These are phyloP conservation scores for Vimba vimba DNA, from an alignment of 2,113 vertebrate species.

Conservation along the genomic window DNA sequence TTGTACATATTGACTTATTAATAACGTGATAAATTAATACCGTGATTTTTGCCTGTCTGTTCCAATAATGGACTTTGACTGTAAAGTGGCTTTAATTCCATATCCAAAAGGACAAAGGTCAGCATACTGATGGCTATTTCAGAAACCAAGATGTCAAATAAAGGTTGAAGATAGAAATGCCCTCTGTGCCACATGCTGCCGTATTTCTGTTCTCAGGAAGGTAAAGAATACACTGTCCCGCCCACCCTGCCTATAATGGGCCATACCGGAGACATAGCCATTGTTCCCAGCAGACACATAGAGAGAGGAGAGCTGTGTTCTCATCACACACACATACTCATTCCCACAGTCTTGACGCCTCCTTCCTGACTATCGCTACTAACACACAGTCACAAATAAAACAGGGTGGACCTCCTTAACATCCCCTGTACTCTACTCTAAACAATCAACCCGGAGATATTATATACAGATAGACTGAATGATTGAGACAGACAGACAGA, in stretches of 20 bases:
- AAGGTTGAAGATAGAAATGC: slow-evolving; percentile 27
- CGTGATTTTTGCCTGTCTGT: background rate
- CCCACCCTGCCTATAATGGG: slow-evolving; percentile 43
- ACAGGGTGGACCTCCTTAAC: slow-evolving; percentile 54
- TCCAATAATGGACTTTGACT: background rate
- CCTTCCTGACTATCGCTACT: slow-evolving; percentile 53
- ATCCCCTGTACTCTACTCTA: slow-evolving; percentile 50
- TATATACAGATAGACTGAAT: slow-evolving; percentile 27
- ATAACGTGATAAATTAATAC: background rate
- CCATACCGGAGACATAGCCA: slow-evolving; percentile 48
- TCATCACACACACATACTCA: slow-evolving; percentile 41
- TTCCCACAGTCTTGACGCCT: slow-evolving; percentile 45
- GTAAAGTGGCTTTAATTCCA: background rate
- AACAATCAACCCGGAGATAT: slow-evolving; percentile 47
- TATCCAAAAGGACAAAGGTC: background rate
- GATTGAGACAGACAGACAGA: background rate
- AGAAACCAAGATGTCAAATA: slow-evolving; percentile 15
- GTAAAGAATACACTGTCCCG: slow-evolving; percentile 48
- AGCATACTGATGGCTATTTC: background rate
- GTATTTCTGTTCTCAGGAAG: slow-evolving; percentile 57
- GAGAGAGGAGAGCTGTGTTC: slow-evolving; percentile 29
- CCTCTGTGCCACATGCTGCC: slow-evolving; percentile 33
- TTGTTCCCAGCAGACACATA: slow-evolving; percentile 54
- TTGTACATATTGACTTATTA: background rate
- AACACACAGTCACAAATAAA: slow-evolving; percentile 51